phyloP scores from a whole-genome alignment of 1,140 invertebrate genomes.

The Antheraea pernyi region DNA sequence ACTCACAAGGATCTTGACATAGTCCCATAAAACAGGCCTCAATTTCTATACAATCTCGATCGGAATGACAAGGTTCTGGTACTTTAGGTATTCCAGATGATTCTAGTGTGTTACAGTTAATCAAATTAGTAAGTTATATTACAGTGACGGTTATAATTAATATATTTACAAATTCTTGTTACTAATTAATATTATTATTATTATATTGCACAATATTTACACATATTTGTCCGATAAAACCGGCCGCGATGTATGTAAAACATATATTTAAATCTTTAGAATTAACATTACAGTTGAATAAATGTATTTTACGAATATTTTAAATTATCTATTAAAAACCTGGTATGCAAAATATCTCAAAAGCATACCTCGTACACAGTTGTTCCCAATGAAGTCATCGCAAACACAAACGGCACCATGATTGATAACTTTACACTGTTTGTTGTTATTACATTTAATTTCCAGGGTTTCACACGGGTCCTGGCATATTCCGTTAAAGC shows the following conservation, averaged over 20 bases:
- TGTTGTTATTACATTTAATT: conserved; percentile 84
- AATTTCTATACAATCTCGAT: conserved; percentile 86
- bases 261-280: not conserved
- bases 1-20: conserved; percentile 87
- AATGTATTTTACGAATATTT: not conserved
- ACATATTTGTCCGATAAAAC: conserved; percentile 74
- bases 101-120: conserved; percentile 80
- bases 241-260: conserved; percentile 22
- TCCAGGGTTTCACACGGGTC: conserved; percentile 83
- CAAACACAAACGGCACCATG: conserved; percentile 87
- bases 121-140: conserved; percentile 66
- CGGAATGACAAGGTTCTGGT: conserved; percentile 85
- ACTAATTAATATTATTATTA: conserved; percentile 33
- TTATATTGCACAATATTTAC: conserved; percentile 29
- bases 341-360: conserved; percentile 23
- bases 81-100: conserved; percentile 83
- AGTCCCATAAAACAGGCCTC: conserved; percentile 87
- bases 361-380: conserved; percentile 78
- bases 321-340: not conserved
- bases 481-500: conserved; percentile 84
- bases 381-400: conserved; percentile 58
- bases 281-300: not conserved
- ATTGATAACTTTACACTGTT: conserved; percentile 84
- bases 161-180: conserved; percentile 41
- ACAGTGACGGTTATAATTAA: conserved; percentile 21